Base-by-base conservation (phyloP, 92 coral and sea anemone genomes). In the Zoanthus sociatus region DNA sequence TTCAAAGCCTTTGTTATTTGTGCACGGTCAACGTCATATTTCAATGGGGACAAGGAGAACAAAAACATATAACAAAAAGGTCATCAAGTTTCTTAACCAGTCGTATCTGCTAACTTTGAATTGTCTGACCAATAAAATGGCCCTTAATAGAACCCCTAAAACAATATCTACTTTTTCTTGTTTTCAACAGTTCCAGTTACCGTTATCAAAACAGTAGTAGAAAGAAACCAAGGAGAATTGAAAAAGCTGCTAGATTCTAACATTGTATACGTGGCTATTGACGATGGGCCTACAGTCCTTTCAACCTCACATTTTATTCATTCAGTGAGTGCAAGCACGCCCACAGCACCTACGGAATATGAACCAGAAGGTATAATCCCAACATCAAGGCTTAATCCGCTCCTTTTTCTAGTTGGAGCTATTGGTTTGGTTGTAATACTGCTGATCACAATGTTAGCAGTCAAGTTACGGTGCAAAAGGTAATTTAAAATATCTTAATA, bases 211-310 rank as follows among this genome's bases (percentile, higher is more conserved):
- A 48, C 37, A 45, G 74, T 88, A 11, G n/a, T 88, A 20, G 18
- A 53, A 50, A 56, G 76, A 32, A 88, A 83, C 70, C 32, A 88
- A 88, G 55, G 3, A 1, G 7, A 33, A 31, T n/a, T 88, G 5
- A 88, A 88, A 74, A 88, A 66, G 50, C 42, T 8, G 42, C 14
- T 83, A 42, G 84, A 50, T 45, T 48, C 70, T n/a, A 31, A 88
- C 48, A 88, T 88, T 76, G 71, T 60, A 32, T 50, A 81, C 69
- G 83, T 88, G 16, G 55, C 55, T 50, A 50, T 50, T 50, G 61
- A 53, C 20, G 66, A 77, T 48, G 8, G 30, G 82, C 33, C 45
- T 9, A 53, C 67, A 54, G 53, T 30, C 46, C 20, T 63, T n/a
- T 13, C 64, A 21, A 54, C 82, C 16, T 10, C 56, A 56, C 37